These are phyloP conservation scores for Streptopelia turtur DNA, from an alignment of 2,797 vertebrate species.

Conservation along the genomic window DNA sequence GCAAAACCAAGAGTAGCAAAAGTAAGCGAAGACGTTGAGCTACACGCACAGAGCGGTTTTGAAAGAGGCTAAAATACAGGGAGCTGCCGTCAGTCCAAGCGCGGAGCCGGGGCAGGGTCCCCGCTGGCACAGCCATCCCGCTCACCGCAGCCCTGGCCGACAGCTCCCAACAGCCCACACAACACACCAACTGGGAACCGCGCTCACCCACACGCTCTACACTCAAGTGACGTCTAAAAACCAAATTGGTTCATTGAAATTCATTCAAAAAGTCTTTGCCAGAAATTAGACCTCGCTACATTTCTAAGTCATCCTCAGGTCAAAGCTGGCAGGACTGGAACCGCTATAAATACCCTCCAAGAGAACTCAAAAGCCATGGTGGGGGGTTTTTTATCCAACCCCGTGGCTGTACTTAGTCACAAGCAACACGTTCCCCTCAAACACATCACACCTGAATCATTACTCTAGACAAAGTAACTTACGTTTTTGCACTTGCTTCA, in stretches of 20 bases:
- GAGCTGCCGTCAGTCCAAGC: fast-evolving
- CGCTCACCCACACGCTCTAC: not conserved
- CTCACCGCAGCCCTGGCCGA: not conserved
- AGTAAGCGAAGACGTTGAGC: fast-evolving
- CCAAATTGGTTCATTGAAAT: not conserved
- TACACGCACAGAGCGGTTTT: fast-evolving
- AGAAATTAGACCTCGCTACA: too few relatives aligned
- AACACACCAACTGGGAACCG: fast-evolving
- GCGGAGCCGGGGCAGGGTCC: too few relatives aligned
- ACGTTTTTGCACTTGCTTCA: conserved; percentile 98
- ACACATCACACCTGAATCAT: not conserved
- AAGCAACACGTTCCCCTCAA: not conserved
- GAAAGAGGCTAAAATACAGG: not conserved
- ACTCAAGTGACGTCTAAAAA: not conserved
- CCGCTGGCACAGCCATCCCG: too few relatives aligned
- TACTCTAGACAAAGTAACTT: conserved; percentile 70
- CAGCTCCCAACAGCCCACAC: fast-evolving
- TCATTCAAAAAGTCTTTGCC: not conserved
- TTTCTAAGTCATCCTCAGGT: not conserved
- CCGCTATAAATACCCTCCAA: not conserved
- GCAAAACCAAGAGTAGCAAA: not conserved
- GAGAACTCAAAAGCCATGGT: too few relatives aligned
- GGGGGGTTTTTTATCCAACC: not conserved
- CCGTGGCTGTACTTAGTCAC: not conserved
- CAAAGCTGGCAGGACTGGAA: not conserved